phyloP scores from a whole-genome alignment of 2,113 vertebrate species.

The Hemibagrus wyckioides region DNA sequence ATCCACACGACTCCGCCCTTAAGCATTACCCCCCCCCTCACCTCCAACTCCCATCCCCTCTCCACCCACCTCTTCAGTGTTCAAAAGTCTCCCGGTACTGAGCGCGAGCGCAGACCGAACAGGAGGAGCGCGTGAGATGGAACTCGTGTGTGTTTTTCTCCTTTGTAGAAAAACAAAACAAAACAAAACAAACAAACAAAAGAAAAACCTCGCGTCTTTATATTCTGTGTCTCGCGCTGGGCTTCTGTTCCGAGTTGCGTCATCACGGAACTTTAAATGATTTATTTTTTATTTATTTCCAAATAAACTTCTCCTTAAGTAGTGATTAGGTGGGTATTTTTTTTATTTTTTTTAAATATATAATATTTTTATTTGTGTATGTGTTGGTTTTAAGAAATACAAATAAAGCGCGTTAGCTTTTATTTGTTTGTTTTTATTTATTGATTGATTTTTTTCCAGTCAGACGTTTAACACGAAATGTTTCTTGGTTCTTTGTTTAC shows the following conservation, averaged over 20 bases:
- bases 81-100: not conserved
- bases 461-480: not conserved
- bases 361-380: not conserved
- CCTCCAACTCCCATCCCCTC: too few species aligned
- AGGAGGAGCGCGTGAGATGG: not conserved
- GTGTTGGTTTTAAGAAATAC: not conserved
- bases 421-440: not conserved
- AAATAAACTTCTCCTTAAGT: not conserved
- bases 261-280: not conserved
- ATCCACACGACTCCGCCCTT: slow-evolving; percentile 1
- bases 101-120: not conserved
- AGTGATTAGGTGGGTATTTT: slow-evolving; percentile 5
- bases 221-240: not conserved
- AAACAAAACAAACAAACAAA: not conserved
- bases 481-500: not conserved
- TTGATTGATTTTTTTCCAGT: not conserved
- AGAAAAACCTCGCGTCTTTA: not conserved
- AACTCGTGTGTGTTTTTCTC: not conserved
- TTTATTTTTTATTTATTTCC: not conserved
- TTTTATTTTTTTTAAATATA: not conserved
- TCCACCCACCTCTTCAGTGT: not conserved
- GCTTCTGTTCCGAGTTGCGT: not conserved
- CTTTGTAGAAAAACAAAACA: not conserved
- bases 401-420: too few species aligned
- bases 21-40: too few species aligned